Base-by-base conservation (phyloP, 2,113 vertebrate species). In the Catharus minimus region DNA sequence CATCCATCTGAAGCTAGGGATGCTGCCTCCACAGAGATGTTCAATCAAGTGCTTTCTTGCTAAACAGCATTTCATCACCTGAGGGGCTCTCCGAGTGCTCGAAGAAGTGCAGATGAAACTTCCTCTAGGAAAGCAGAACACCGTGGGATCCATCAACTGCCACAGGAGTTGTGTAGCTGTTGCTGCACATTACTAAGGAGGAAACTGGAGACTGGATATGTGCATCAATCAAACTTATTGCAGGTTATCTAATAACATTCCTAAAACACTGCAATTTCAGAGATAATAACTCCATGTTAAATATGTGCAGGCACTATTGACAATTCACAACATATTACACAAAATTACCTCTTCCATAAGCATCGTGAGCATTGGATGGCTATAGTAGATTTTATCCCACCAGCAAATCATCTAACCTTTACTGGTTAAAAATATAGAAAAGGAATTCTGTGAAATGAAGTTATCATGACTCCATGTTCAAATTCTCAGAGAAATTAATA, bases 71-170 rank as follows among this genome's bases (percentile, higher is more conserved):
- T 46, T 55, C 14, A 44, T 15, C 21, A 49, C 3, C 12, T 16
- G 27, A 82, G 22, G 27, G 30, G 21, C 47, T 24, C 41, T 52
- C 44, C 55, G 49, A 79, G 20, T 5, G 14, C 65, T 58, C 15
- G 18, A 74, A 79, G 53, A 62, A 69, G 5, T 4, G 0, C 15
- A 80, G 56, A 71, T 22, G 4, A 58, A 74, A 27, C 13, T 41
- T 72, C 33, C n/a, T 30, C 58, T 12, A 27, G 22, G 15, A 47
- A 77, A 43, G 47, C 13, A 74, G 79, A 73, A 69, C 1, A 1
- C 10, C 38, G 10, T 0, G 1, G 66, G 15, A 82, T 46, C 38
- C 1, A 0, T 16, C 24, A 30, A 7, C 11, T 24, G 33, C 43
- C 0, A 0, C 52, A 69, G 50, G 13, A 57, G 20, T 30, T 62